Percentiles rank a stretch among this genome's conserved stretches.
phyloP scores from a whole-genome alignment of 92 coral and sea anemone genomes.

The Palythoa caribaeorum region DNA sequence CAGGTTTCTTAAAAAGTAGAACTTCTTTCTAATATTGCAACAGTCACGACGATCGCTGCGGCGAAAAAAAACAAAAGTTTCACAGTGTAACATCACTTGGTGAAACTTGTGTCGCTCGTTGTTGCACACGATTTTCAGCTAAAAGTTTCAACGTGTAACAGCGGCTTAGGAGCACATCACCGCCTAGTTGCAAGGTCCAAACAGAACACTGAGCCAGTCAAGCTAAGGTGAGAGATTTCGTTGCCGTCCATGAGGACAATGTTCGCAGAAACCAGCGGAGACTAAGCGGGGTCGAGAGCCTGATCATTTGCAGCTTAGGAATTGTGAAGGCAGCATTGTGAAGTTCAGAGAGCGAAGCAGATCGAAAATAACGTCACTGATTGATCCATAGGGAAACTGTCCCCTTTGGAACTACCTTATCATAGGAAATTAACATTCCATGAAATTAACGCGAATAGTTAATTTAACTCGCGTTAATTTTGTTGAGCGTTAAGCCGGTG shows the following conservation, averaged over 20 bases:
- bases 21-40: too few relatives aligned
- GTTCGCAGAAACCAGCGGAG: constrained; percentile 51
- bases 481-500: too few relatives aligned
- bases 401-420: constrained; percentile 1
- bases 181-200: constrained; percentile 8
- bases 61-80: too few relatives aligned
- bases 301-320: constrained; percentile 37
- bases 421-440: too few relatives aligned
- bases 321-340: constrained; percentile 39
- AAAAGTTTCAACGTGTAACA: too few relatives aligned
- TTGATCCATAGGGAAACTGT: constrained; percentile 14
- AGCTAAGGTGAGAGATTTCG: constrained; percentile 40
- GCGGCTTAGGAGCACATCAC: constrained; percentile 20
- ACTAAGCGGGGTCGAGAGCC: constrained; percentile 29
- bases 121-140: too few relatives aligned
- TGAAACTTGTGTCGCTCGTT: too few relatives aligned
- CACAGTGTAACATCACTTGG: too few relatives aligned
- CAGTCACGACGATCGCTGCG: too few relatives aligned
- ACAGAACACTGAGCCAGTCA: background rate
- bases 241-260: constrained; percentile 57
- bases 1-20: too few relatives aligned
- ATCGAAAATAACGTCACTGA: background rate
- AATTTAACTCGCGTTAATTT: too few relatives aligned
- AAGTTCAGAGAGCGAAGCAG: constrained; percentile 12
- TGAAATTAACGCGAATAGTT: too few relatives aligned